Conservation (phyloP, 2,888 invertebrate genomes). For the Cacoxenus indagator region DNA sequence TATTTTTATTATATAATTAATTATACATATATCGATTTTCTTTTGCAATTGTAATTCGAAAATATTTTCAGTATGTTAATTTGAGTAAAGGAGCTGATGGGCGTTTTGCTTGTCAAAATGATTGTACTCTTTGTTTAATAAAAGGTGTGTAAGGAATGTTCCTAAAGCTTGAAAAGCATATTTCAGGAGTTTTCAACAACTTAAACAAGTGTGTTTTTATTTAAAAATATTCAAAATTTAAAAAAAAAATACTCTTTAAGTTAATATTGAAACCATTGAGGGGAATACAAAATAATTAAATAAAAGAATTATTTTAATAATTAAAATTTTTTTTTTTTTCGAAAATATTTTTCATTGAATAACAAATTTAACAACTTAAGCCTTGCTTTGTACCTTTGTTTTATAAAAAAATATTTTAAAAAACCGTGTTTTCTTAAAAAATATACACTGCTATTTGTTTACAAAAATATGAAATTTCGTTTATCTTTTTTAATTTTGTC, state of each 20-base stretch:
- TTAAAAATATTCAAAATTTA: not conserved
- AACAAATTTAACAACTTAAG: not conserved
- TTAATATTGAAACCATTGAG: constrained; percentile 5
- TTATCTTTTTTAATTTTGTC: constrained; percentile 49
- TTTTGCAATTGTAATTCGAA: too few species aligned
- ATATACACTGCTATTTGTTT: constrained; percentile 33
- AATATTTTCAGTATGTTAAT: too few species aligned
- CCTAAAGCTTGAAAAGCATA: not conserved
- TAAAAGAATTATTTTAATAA: not conserved
- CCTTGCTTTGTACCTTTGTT: constrained; percentile 9
- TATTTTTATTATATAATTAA: constrained; percentile 11
- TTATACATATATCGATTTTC: not conserved
- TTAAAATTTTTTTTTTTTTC: not conserved
- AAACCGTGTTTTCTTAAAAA: constrained; percentile 42
- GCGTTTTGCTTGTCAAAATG: constrained; percentile 59
- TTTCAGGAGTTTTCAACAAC: not conserved
- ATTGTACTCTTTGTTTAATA: constrained; percentile 58
- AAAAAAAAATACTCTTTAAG: not conserved
- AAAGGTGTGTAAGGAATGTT: not conserved
- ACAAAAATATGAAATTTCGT: constrained; percentile 56
- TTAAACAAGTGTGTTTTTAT: not conserved
- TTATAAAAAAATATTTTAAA: constrained; percentile 54
- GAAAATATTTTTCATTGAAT: not conserved
- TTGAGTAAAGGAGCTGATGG: not conserved
- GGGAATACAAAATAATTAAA: not conserved